A percentile compares a stretch with the other conserved stretches of the same genome.
These are phyloP conservation scores for Stegodyphus dumicola DNA, from an alignment of 1,140 invertebrate genomes.

Conservation along the genomic window DNA sequence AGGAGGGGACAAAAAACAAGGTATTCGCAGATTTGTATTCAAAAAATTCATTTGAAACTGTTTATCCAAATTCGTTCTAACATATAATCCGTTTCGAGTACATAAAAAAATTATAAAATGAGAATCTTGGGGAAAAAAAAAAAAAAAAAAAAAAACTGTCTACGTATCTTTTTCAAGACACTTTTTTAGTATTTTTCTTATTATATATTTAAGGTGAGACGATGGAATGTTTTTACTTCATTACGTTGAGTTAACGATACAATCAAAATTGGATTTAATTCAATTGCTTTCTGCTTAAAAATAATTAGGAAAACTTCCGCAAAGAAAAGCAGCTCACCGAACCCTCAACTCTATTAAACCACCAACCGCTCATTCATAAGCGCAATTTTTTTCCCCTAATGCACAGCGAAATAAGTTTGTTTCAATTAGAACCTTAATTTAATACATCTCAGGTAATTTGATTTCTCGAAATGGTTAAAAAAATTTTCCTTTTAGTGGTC, in stretches of 20 bases:
- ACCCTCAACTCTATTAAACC: not conserved
- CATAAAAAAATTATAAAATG: no score
- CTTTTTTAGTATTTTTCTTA: not conserved
- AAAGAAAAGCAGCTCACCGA: not conserved
- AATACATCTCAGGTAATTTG: constrained; percentile 32
- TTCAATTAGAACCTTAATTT: constrained; percentile 43
- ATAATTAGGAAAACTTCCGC: constrained; percentile 8
- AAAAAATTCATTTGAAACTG: no score
- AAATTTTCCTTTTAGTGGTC: constrained; percentile 5
- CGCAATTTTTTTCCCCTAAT: not conserved
- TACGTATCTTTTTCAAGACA: not conserved
- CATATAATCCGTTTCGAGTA: no score
- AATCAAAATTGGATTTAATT: constrained; percentile 26
- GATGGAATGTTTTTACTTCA: constrained; percentile 9
- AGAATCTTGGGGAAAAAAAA: no score
- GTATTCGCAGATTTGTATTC: no score
- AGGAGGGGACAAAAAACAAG: no score
- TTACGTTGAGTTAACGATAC: constrained; percentile 32
- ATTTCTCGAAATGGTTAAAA: constrained; percentile 24
- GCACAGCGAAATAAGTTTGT: constrained; percentile 1
- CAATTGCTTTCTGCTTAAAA: constrained; percentile 21
- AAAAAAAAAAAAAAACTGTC: no score
- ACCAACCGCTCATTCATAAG: not conserved
- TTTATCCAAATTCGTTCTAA: no score
- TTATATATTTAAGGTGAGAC: not conserved